These are phyloP conservation scores for Lamproptera curius DNA, from an alignment of 2,888 invertebrate species.

Conservation along the genomic window DNA sequence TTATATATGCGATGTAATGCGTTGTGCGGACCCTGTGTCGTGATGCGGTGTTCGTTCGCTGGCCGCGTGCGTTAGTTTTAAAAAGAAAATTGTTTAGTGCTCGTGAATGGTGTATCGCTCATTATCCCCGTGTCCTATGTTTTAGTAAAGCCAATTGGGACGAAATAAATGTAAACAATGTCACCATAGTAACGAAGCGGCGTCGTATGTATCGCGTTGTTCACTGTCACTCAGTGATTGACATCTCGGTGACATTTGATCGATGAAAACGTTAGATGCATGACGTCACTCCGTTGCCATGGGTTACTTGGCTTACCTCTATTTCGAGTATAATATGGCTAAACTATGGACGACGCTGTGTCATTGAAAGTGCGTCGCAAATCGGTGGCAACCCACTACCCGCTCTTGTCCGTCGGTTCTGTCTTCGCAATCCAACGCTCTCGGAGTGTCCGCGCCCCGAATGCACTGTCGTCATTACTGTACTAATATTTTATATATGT, in stretches of 20 bases:
- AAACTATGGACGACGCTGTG: not conserved
- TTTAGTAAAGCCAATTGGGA: not conserved
- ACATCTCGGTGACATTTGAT: too few relatives aligned
- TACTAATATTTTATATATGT: slow-evolving; percentile 63
- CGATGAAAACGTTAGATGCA: too few relatives aligned
- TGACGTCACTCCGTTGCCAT: too few relatives aligned
- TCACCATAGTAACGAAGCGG: too few relatives aligned
- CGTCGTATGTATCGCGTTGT: slow-evolving; percentile 3
- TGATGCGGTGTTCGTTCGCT: too few relatives aligned
- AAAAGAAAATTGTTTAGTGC: too few relatives aligned
- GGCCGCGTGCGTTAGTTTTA: too few relatives aligned
- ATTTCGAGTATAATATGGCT: too few relatives aligned
- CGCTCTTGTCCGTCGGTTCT: slow-evolving; percentile 29
- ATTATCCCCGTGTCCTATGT: too few relatives aligned
- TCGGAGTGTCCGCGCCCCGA: slow-evolving; percentile 45
- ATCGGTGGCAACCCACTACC: slow-evolving; percentile 24
- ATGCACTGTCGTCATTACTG: slow-evolving; percentile 53
- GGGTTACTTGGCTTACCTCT: too few relatives aligned
- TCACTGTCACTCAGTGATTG: too few relatives aligned
- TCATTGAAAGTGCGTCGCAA: slow-evolving; percentile 27
- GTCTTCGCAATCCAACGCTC: slow-evolving; percentile 14
- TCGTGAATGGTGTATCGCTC: too few relatives aligned
- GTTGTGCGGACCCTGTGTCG: not conserved
- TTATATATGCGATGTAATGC: slow-evolving; percentile 14
- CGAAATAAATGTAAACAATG: slow-evolving; percentile 4